Evolutionary conservation across 1,140 invertebrate species (phyloP), one percentile per base, ranked within the genome.

Genomic region (Drusus annulatus): DNA sequence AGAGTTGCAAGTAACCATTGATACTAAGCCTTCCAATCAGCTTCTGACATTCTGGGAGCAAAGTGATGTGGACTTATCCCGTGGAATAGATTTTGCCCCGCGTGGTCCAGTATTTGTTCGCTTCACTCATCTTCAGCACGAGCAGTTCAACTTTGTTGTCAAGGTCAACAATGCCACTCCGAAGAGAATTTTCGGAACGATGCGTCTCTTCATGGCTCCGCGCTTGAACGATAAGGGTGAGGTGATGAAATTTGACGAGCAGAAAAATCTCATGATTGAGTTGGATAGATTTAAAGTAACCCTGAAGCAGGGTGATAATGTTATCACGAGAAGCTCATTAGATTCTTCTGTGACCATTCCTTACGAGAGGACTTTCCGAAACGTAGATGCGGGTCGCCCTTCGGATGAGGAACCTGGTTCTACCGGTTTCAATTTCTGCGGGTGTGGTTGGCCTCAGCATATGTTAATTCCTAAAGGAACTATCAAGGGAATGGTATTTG

Each of bases 371-470:
- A 93, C 93, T 0, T 94, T 94, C 92, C 90, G 93, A 8, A 90
- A 92, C 84, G 84, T 93, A 79, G 89, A 91, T 0, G 84, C 93
- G 2, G 87, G 88, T 0, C 85, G 86, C 3, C 91, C 90, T 7
- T 85, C 86, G 0, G 91, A 91, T 7, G 85, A 86, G 0, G 85
- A 90, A 3, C 85, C 89, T 10, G 63, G 25, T 2, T 88, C 91
- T 31, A 89, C 90, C 0, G 89, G 91, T 83, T 94, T 93, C 86
- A 94, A 94, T 85, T 95, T 94, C 90, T 96, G 96, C 86, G 95
- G 95, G 51, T 97, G 95, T 86, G 96, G 96, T 58, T 96, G 95
- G 95, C 96, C 96, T 1, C 92, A 96, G 62, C 95, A 97, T 85
- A 93, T 97, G 93, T 89, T 97, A 0, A 85, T 96, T 25, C 93